Percentiles rank a stretch among this genome's conserved stretches.
These are phyloP conservation scores for human DNA, from an alignment of 2,113 vertebrate genomes.

Conservation along the genomic window GRCh38 chr1:150700001-150700500, in stretches of 20 bases:
- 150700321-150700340: no score
- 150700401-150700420: no score
- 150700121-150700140: slow-evolving; percentile 50
- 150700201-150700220: slow-evolving; percentile 49
- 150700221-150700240: slow-evolving; percentile 48
- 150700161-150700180: slow-evolving; percentile 61
- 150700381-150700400: no score
- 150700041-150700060: not conserved
- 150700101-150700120: slow-evolving; percentile 60
- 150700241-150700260: slow-evolving; percentile 14
- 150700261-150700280: not conserved
- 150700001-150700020: not conserved
- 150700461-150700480: slow-evolving; percentile 1
- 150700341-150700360: no score
- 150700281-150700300: no score
- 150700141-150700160: slow-evolving; percentile 65
- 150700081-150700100: not conserved
- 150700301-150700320: no score
- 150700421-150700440: no score
- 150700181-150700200: slow-evolving; percentile 61
- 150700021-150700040: slow-evolving; percentile 31
- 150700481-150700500: slow-evolving; percentile 21
- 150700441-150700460: not conserved
- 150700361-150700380: no score
- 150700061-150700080: slow-evolving; percentile 26